phyloP scores from a whole-genome alignment of 2,797 vertebrate genomes.

The Danio tinwini region DNA sequence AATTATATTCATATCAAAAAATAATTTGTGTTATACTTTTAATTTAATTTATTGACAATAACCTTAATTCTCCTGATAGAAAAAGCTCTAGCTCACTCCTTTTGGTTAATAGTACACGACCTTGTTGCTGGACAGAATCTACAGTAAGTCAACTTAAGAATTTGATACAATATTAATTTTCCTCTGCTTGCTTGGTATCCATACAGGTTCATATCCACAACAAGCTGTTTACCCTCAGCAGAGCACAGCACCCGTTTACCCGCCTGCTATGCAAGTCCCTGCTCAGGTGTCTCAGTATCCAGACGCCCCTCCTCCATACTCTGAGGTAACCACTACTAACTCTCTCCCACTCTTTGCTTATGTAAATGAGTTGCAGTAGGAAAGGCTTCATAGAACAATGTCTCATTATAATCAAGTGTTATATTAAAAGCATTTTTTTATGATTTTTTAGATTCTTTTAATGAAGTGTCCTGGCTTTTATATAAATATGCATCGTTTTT shows the following conservation, averaged over 20 bases:
- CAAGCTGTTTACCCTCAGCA: constrained; percentile 91
- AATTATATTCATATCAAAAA: too few relatives aligned
- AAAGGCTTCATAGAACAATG: neutral
- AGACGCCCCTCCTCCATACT: constrained; percentile 93
- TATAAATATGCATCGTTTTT: neutral
- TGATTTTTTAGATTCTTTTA: too few relatives aligned
- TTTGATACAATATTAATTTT: neutral
- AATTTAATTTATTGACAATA: too few relatives aligned
- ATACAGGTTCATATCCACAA: constrained; percentile 88
- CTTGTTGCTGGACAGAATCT: neutral
- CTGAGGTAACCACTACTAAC: constrained; percentile 81
- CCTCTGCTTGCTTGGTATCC: constrained; percentile 28
- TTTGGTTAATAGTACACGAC: neutral
- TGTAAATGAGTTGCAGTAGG: neutral
- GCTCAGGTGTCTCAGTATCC: constrained; percentile 93
- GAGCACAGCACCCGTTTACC: constrained; percentile 84
- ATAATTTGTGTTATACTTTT: too few relatives aligned
- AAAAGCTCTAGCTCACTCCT: neutral
- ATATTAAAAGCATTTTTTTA: neutral
- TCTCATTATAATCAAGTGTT: neutral
- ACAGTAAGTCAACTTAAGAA: neutral
- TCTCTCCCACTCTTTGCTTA: neutral
- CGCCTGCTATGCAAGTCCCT: constrained; percentile 88
- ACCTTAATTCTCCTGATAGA: neutral
- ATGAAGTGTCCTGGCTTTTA: neutral